phyloP scores from a whole-genome alignment of 2,888 invertebrate species.

The Gari tellinella region DNA sequence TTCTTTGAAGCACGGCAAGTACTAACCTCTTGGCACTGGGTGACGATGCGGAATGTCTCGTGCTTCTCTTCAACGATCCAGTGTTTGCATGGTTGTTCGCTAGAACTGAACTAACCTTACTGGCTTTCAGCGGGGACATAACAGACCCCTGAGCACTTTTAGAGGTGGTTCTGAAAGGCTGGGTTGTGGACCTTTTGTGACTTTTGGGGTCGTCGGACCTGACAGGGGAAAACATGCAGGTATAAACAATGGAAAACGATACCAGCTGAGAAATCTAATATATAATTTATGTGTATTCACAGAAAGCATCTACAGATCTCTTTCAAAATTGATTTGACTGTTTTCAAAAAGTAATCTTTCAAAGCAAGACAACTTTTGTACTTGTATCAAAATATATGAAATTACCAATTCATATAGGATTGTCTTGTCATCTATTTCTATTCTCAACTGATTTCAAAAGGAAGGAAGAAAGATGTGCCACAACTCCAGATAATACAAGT shows the following conservation, averaged over 20 bases:
- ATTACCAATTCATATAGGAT: too few species aligned
- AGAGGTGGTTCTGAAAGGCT: conserved; percentile 73
- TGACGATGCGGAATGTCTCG: conserved; percentile 70
- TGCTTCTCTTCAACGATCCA: conserved; percentile 70
- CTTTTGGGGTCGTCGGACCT: conserved; percentile 78
- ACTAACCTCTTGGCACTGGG: conserved; percentile 78
- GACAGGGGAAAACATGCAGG: conserved; percentile 24
- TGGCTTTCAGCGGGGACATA: conserved; percentile 79
- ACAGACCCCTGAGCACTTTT: conserved; percentile 79
- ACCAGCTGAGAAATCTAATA: background rate
- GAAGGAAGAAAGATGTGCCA: too few species aligned
- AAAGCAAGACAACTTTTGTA: too few species aligned
- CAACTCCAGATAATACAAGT: too few species aligned
- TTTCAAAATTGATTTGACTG: too few species aligned
- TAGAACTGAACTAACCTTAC: conserved; percentile 75
- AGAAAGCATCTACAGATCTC: too few species aligned
- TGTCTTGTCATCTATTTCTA: too few species aligned
- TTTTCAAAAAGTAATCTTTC: too few species aligned
- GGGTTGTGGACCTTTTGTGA: conserved; percentile 79
- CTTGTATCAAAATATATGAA: too few species aligned
- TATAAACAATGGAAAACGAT: conserved; percentile 6
- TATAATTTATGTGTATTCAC: too few species aligned
- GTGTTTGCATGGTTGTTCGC: conserved; percentile 70
- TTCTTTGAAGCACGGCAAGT: background rate
- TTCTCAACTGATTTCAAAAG: too few species aligned